phyloP scores from a whole-genome alignment of 2,888 invertebrate species.

The Linnaemya tessellans region DNA sequence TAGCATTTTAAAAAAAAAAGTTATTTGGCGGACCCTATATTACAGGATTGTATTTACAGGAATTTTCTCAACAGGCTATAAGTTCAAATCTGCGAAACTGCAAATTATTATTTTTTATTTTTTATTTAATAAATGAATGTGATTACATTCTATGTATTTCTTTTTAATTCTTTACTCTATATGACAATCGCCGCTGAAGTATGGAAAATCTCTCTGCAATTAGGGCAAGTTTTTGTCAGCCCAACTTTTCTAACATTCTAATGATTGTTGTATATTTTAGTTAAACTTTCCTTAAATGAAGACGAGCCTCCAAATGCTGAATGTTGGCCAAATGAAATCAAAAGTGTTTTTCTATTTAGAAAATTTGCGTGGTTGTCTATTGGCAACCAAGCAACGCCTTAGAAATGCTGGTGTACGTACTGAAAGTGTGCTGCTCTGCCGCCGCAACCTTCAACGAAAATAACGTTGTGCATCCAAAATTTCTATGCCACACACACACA shows the following conservation, averaged over 20 bases:
- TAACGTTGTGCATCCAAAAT: conserved; percentile 2
- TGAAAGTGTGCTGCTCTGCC: not conserved
- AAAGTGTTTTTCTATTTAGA: conserved; percentile 35
- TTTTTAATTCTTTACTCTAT: no score
- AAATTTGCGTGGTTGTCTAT: conserved; percentile 41
- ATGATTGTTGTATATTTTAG: not conserved
- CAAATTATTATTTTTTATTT: no score
- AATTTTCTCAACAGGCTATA: no score
- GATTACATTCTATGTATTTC: no score
- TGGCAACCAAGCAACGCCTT: not conserved
- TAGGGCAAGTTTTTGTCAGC: not conserved
- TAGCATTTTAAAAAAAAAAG: no score
- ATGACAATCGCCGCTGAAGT: no score
- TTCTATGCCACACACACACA: not conserved
- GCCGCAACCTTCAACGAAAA: not conserved
- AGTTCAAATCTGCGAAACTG: no score
- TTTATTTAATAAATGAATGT: no score
- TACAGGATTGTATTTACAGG: no score
- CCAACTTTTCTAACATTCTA: not conserved
- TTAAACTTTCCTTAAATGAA: not conserved
- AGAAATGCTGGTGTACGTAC: not conserved
- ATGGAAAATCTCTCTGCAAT: not conserved
- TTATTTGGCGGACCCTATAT: no score
- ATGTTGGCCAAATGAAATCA: conserved; percentile 31
- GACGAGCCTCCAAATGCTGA: not conserved